Percentiles rank a stretch among this genome's conserved stretches.
phyloP scores from a whole-genome alignment of 2,888 invertebrate species.

The Eupithecia subumbrata region DNA sequence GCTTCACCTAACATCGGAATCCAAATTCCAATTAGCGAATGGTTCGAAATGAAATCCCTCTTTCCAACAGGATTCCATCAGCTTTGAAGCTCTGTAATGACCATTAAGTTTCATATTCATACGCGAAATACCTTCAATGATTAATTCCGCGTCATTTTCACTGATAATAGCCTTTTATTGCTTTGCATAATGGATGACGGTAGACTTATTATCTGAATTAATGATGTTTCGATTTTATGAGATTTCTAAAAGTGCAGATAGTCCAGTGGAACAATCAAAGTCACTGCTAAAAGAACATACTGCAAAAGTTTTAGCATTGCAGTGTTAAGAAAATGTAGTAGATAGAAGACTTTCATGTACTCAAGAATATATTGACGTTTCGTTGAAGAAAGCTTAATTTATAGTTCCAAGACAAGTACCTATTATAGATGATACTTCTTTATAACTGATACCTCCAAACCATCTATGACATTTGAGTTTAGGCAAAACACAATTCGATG shows the following conservation, averaged over 20 bases:
- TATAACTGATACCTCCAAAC: not conserved
- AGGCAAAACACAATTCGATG: not conserved
- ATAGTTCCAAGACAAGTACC: not conserved
- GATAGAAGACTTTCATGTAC: not conserved
- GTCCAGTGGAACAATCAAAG: not conserved
- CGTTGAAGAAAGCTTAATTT: not conserved
- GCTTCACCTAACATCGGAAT: conserved; percentile 15
- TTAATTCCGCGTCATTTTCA: conserved; percentile 31
- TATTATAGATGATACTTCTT: not conserved
- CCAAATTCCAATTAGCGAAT: conserved; percentile 47
- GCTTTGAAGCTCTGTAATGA: conserved; percentile 44
- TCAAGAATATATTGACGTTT: not conserved
- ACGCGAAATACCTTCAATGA: conserved; percentile 28
- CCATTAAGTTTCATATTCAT: conserved; percentile 33
- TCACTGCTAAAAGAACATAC: not conserved
- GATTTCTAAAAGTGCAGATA: not conserved
- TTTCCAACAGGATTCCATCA: conserved; percentile 56
- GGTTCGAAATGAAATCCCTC: conserved; percentile 50
- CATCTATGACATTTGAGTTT: not conserved
- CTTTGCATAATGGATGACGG: conserved; percentile 34
- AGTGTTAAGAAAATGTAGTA: not conserved
- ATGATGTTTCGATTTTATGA: not conserved
- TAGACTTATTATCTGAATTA: conserved; percentile 30
- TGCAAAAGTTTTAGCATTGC: not conserved
- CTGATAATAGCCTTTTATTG: conserved; percentile 36